Conservation (phyloP, 2,113 vertebrate genomes). For the Leptosomus discolor region DNA sequence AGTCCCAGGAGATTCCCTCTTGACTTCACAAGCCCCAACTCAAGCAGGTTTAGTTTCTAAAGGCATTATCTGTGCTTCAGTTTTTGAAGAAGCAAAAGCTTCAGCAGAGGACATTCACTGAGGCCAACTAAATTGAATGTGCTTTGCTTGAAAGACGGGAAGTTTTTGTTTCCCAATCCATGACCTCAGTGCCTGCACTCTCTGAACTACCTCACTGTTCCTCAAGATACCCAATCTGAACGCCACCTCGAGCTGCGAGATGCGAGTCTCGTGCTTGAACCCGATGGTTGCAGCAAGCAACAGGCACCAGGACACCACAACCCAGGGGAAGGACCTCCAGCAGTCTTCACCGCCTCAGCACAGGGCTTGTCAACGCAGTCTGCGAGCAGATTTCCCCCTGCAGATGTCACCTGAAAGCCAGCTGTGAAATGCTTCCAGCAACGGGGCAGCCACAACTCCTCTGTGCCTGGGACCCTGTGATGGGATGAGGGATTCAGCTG, state of each 20-base stretch:
- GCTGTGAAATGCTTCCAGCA: neutral
- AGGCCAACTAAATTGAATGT: neutral
- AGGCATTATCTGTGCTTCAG: neutral
- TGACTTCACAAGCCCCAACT: neutral
- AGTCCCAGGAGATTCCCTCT: neutral
- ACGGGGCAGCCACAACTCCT: neutral
- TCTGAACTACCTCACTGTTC: neutral
- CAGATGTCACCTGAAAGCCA: neutral
- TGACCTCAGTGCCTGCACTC: neutral
- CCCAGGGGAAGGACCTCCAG: neutral
- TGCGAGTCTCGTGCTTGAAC: neutral
- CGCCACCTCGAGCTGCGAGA: rapidly evolving
- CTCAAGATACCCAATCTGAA: rapidly evolving
- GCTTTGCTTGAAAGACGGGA: neutral
- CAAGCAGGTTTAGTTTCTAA: neutral
- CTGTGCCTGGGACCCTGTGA: neutral
- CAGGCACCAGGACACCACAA: rapidly evolving
- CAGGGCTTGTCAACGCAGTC: rapidly evolving
- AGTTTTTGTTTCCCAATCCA: neutral
- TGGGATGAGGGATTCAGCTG: neutral
- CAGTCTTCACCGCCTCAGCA: neutral
- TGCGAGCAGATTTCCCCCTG: neutral
- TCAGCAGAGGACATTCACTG: neutral
- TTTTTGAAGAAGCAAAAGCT: neutral
- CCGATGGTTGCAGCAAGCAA: neutral